phyloP scores from a whole-genome alignment of 2,113 vertebrate species.

The Lonchura striata region DNA sequence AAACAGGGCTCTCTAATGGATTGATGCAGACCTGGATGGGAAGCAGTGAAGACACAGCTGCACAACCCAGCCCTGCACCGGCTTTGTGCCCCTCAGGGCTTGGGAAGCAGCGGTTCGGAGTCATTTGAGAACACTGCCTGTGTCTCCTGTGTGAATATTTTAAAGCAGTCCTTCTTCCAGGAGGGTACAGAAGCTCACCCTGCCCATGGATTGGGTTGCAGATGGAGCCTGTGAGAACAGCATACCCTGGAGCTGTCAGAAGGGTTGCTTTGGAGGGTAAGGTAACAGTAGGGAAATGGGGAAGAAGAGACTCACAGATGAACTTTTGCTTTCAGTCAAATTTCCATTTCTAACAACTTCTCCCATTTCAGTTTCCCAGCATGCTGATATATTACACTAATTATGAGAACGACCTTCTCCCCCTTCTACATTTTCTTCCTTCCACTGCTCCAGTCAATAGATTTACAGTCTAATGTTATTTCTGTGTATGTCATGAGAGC shows the following conservation, averaged over 20 bases:
- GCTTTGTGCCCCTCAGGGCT: background rate
- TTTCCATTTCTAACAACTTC: slow-evolving; percentile 60
- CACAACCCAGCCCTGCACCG: background rate
- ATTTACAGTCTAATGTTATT: slow-evolving; percentile 17
- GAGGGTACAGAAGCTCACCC: background rate
- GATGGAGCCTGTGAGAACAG: background rate
- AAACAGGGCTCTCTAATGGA: background rate
- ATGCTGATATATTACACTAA: slow-evolving; percentile 39
- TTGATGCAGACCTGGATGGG: background rate
- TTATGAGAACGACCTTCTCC: slow-evolving; percentile 35
- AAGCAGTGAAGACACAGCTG: background rate
- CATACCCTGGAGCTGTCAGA: background rate
- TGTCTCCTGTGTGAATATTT: slow-evolving; percentile 49
- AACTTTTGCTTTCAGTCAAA: slow-evolving; percentile 50
- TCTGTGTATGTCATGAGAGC: slow-evolving; percentile 20
- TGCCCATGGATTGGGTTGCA: slow-evolving; percentile 12
- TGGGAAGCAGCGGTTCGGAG: background rate
- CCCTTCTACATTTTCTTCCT: background rate
- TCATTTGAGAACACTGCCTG: slow-evolving; percentile 14
- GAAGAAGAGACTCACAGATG: slow-evolving; percentile 28
- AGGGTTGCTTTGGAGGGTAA: background rate
- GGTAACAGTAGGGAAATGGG: background rate
- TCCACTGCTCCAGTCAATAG: background rate
- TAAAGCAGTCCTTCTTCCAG: background rate
- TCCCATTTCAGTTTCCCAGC: slow-evolving; percentile 24